Conservation (phyloP, 2,888 invertebrate genomes). For the Syritta pipiens region DNA sequence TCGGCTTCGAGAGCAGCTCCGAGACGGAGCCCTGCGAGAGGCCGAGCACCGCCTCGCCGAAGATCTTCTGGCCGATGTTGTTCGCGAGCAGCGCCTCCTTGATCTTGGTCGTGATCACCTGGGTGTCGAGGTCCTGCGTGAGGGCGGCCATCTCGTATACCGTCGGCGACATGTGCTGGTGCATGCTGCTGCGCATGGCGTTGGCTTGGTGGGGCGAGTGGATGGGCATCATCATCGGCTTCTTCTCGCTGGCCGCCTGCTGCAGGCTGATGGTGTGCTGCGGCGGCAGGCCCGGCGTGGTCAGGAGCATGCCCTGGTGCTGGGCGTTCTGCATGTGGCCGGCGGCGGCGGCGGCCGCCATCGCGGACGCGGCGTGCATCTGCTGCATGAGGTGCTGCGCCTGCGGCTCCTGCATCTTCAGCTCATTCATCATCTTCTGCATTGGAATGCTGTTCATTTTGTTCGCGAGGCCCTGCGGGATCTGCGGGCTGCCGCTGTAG, state of each 20-base stretch:
- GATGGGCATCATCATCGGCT: constrained; percentile 82
- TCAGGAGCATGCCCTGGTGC: constrained; percentile 83
- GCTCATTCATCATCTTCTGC: constrained; percentile 88
- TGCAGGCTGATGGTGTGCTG: constrained; percentile 86
- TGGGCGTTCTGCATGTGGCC: constrained; percentile 74
- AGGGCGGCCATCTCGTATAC: constrained; percentile 98
- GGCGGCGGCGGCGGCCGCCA: constrained; percentile 77
- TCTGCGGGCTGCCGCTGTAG: constrained; percentile 90
- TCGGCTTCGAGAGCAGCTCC: constrained; percentile 97
- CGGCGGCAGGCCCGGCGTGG: constrained; percentile 88
- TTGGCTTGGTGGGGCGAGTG: constrained; percentile 85
- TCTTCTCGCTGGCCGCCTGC: constrained; percentile 81
- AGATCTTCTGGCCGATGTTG: constrained; percentile 98
- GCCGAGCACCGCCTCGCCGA: constrained; percentile 98
- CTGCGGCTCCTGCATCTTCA: constrained; percentile 86
- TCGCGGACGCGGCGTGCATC: constrained; percentile 80
- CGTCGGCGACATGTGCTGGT: constrained; percentile 94
- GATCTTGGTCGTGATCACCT: constrained; percentile 96
- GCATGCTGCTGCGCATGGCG: constrained; percentile 85
- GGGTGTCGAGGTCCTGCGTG: constrained; percentile 97
- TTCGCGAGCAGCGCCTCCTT: constrained; percentile 97
- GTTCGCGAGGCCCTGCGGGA: constrained; percentile 84
- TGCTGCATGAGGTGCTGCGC: constrained; percentile 83
- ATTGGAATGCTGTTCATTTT: constrained; percentile 86
- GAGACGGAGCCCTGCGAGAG: constrained; percentile 98